These are phyloP conservation scores for Ridgeia piscesae DNA, from an alignment of 1,140 invertebrate species.

Conservation along the genomic window DNA sequence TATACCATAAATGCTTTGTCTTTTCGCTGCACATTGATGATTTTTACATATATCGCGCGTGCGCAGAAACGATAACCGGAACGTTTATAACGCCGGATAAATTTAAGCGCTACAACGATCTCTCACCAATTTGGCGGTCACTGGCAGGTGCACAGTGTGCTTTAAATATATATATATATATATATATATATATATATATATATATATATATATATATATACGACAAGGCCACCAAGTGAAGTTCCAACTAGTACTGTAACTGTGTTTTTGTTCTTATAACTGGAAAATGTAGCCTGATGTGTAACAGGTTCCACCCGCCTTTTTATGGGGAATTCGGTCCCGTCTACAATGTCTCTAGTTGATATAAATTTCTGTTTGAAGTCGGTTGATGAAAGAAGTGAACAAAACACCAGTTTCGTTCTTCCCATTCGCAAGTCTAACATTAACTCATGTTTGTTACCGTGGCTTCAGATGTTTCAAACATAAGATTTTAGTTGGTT, in stretches of 20 bases:
- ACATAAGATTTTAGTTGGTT: too few relatives aligned
- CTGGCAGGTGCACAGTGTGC: too few relatives aligned
- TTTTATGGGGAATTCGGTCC: slow-evolving; percentile 33
- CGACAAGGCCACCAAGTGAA: slow-evolving; percentile 25
- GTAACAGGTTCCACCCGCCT: slow-evolving; percentile 18
- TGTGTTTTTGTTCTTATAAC: slow-evolving; percentile 36
- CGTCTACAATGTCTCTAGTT: slow-evolving; percentile 33
- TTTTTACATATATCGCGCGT: too few relatives aligned
- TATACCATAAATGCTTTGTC: too few relatives aligned
- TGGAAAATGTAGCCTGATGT: slow-evolving; percentile 32
- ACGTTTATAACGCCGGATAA: too few relatives aligned
- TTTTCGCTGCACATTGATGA: too few relatives aligned
- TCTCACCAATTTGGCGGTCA: too few relatives aligned
- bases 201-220: too few relatives aligned
- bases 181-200: too few relatives aligned
- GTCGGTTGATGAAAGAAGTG: background rate
- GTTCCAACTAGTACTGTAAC: slow-evolving; percentile 31
- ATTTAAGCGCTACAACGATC: too few relatives aligned
- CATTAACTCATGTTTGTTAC: slow-evolving; percentile 8
- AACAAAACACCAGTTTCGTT: slow-evolving; percentile 1
- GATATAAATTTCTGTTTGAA: slow-evolving; percentile 26
- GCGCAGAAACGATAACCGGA: too few relatives aligned
- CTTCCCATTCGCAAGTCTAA: slow-evolving; percentile 8
- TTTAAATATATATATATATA: too few relatives aligned
- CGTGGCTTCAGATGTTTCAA: background rate